phyloP scores from a whole-genome alignment of 2,888 invertebrate genomes.

The Agrotis ipsilon region DNA sequence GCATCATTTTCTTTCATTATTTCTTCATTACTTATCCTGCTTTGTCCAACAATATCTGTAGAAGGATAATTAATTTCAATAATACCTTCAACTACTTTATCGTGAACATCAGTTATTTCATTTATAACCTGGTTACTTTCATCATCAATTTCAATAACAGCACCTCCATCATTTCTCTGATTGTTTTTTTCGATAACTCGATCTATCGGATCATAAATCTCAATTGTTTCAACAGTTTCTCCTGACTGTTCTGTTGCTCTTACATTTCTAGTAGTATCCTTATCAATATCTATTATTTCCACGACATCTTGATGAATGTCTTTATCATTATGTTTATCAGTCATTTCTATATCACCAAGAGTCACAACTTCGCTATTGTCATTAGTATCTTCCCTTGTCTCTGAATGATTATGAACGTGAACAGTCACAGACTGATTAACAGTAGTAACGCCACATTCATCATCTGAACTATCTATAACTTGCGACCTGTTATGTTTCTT shows the following conservation, averaged over 20 bases:
- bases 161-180: constrained; percentile 2
- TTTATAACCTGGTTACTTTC: constrained; percentile 13
- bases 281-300: constrained; percentile 28
- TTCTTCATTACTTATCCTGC: not conserved
- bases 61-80: constrained; percentile 25
- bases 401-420: constrained; percentile 68
- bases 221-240: constrained; percentile 29
- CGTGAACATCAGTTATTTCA: not conserved
- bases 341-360: constrained; percentile 33
- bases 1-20: constrained; percentile 1
- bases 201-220: constrained; percentile 29
- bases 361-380: not conserved
- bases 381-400: constrained; percentile 9
- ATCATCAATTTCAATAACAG: constrained; percentile 30
- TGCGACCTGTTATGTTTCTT: constrained; percentile 48
- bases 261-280: not conserved
- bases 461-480: constrained; percentile 66
- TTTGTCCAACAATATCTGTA: constrained; percentile 11
- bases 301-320: constrained; percentile 30
- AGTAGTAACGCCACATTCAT: constrained; percentile 65
- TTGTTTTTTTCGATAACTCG: not conserved
- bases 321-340: constrained; percentile 6
- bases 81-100: not conserved
- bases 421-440: constrained; percentile 67
- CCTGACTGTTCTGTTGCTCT: not conserved